Conservation (phyloP, 2,888 invertebrate species). For the Phania funesta region DNA sequence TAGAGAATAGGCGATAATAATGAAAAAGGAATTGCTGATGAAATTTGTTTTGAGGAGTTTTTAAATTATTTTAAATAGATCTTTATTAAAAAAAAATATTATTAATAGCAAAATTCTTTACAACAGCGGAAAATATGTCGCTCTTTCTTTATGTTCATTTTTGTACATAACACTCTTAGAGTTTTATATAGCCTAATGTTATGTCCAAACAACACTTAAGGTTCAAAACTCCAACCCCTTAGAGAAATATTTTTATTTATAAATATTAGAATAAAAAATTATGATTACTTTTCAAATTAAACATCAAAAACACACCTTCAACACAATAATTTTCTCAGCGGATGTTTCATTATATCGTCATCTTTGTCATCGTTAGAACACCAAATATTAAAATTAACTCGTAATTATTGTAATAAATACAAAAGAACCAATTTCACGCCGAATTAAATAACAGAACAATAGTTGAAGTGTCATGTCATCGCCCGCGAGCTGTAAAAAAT, state of each 20-base stretch:
- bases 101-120: too few species aligned
- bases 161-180: too few species aligned
- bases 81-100: too few species aligned
- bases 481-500: conserved; percentile 15
- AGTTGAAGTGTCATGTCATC: conserved; percentile 79
- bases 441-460: conserved; percentile 78
- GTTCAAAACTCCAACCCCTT: background rate
- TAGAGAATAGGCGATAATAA: too few species aligned
- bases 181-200: too few species aligned
- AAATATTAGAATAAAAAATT: conserved; percentile 8
- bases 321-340: background rate
- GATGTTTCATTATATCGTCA: background rate
- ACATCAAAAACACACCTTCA: conserved; percentile 57
- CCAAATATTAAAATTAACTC: too few species aligned
- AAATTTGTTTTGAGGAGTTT: too few species aligned
- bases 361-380: conserved; percentile 31
- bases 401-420: conserved; percentile 10
- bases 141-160: too few species aligned
- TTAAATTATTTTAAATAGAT: too few species aligned
- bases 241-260: background rate
- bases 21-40: too few species aligned
- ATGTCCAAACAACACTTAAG: too few species aligned
- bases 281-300: conserved; percentile 45
- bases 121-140: too few species aligned
- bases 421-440: conserved; percentile 79